A percentile compares a stretch with the other conserved stretches of the same genome.
phyloP scores from a whole-genome alignment of 2,113 vertebrate genomes.

The Polypterus senegalus region DNA sequence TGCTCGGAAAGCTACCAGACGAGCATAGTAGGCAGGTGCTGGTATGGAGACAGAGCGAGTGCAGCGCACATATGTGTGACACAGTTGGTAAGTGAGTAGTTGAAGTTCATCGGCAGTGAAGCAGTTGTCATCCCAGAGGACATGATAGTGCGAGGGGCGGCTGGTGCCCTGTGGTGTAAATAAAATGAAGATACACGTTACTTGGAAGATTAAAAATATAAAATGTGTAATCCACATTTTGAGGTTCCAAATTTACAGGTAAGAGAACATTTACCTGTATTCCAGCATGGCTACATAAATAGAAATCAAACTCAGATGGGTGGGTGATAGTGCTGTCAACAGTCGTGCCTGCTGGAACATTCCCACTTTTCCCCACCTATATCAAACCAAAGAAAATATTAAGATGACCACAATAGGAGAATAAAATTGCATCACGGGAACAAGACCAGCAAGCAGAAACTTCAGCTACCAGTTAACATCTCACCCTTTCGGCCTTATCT shows the following conservation, averaged over 20 bases:
- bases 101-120: slow-evolving; percentile 93
- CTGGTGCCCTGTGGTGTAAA: slow-evolving; percentile 74
- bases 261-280: slow-evolving; percentile 68
- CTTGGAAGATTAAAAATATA: neutral
- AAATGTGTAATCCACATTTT: neutral
- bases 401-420: slow-evolving; percentile 5
- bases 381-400: neutral
- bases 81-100: slow-evolving; percentile 93
- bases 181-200: no score
- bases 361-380: slow-evolving; percentile 96
- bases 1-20: slow-evolving; percentile 88
- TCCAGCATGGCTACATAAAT: slow-evolving; percentile 97
- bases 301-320: slow-evolving; percentile 97
- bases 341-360: slow-evolving; percentile 94
- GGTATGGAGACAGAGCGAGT: slow-evolving; percentile 95
- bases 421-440: neutral
- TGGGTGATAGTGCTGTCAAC: slow-evolving; percentile 98
- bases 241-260: slow-evolving; percentile 9
- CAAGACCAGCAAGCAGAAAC: slow-evolving; percentile 4
- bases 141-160: slow-evolving; percentile 95
- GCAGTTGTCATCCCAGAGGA: slow-evolving; percentile 97
- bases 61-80: slow-evolving; percentile 93
- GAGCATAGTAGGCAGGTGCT: slow-evolving; percentile 88
- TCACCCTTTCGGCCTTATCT: slow-evolving; percentile 91
- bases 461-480: slow-evolving; percentile 19